phyloP scores from a whole-genome alignment of 1,140 invertebrate species.

The Semibalanus balanoides region DNA sequence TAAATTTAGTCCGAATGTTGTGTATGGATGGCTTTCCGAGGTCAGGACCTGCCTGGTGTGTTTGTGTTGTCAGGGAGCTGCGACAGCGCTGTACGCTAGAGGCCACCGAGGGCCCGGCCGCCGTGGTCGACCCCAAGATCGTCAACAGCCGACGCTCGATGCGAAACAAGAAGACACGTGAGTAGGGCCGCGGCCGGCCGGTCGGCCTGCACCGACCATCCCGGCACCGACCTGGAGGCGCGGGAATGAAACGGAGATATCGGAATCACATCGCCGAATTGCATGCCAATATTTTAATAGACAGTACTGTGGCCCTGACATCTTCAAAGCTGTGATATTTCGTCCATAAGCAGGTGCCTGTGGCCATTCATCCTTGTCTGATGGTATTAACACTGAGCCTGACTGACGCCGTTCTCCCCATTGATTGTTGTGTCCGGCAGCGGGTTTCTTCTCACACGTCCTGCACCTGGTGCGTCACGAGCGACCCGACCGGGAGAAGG shows the following conservation, averaged over 20 bases:
- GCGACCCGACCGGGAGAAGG: constrained; percentile 26
- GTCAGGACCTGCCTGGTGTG: no score
- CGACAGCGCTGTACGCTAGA: constrained; percentile 28
- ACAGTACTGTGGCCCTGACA: not conserved
- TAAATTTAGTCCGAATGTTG: no score
- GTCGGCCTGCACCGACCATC: no score
- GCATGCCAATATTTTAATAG: not conserved
- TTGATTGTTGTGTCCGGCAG: constrained; percentile 11
- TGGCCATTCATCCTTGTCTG: no score
- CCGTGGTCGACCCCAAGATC: constrained; percentile 17
- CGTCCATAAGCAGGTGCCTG: no score
- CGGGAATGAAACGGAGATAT: no score
- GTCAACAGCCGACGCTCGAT: constrained; percentile 1
- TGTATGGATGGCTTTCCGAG: no score
- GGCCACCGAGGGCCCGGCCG: constrained; percentile 25
- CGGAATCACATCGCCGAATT: not conserved
- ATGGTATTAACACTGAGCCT: no score
- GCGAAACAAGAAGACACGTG: constrained; percentile 18
- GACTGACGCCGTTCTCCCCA: not conserved
- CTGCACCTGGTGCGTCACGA: constrained; percentile 30
- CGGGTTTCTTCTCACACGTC: constrained; percentile 24
- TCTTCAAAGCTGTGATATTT: no score
- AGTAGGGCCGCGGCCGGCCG: no score
- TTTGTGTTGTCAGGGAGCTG: constrained; percentile 28
- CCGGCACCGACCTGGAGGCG: constrained; percentile 15